Evolutionary conservation across 2,888 invertebrate species (phyloP), one percentile per base, ranked within the genome.

Genomic region (Mayetiola destructor): DNA sequence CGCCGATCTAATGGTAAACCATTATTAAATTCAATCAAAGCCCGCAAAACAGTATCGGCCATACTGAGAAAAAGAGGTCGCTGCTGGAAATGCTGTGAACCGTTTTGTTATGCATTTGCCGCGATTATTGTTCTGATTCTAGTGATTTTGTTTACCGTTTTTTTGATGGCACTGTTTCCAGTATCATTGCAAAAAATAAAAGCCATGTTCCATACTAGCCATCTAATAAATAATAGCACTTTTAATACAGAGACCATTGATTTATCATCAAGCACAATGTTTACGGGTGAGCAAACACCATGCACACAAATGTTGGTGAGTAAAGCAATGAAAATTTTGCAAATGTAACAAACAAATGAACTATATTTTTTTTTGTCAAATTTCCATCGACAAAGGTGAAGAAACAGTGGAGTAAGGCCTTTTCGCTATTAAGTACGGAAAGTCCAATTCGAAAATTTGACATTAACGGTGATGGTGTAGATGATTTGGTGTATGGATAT

Each of bases 401-500:
- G n/a, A n/a, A n/a, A n/a, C n/a, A n/a, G n/a, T 88, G 88, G 88
- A 77, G 77, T 3, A 75, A 75, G 57, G 79, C 79, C 57, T 75
- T 87, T 66, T 81, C 85, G 1, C 80, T 82, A 65, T 71, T 87
- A 55, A 78, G 80, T 57, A 82, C 85, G 10, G 88, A 88, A 69
- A 82, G 86, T 57, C 81, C 87, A 0, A 73, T 88, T 60, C 75
- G 85, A 62, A 75, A 81, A 59, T 74, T 80, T 23, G 87, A 88
- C 69, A 76, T 87, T 1, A 84, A 88, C 70, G 72, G 74, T 3
- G 88, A 89, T 73, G 79, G 78, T 18, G 67, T 82, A 10, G 76
- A 80, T 55, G 88, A 89, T 69, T 74, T 87, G 23, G 76, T 88
- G 57, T 76, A 88, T 60, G 88, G 87, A 60, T 88, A 83, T 70